Conservation (phyloP, 2,113 vertebrate species). For the Myrmecophaga tridactyla region DNA sequence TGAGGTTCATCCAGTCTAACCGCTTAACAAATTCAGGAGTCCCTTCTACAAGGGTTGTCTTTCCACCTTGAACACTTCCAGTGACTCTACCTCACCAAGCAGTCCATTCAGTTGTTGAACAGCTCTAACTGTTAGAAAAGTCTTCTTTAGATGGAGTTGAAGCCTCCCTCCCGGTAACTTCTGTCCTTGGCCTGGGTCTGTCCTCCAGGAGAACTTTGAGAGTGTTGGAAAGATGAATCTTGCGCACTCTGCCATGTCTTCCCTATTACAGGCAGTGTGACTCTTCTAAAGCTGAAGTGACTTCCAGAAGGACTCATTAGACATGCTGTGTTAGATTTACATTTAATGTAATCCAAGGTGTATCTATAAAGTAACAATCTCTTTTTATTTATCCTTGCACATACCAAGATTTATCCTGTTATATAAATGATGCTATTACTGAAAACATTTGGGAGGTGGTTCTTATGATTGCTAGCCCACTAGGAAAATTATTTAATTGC, state of each 20-base stretch:
- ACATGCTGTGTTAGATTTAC: constrained; percentile 39
- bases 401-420: not conserved
- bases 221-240: constrained; percentile 43
- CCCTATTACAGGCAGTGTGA: constrained; percentile 61
- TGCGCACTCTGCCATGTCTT: constrained; percentile 51
- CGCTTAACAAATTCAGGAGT: constrained; percentile 67
- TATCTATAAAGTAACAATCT: constrained; percentile 68
- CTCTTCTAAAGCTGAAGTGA: constrained; percentile 47
- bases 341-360: constrained; percentile 59
- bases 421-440: not conserved
- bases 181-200: constrained; percentile 28
- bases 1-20: constrained; percentile 73
- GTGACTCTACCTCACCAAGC: constrained; percentile 74
- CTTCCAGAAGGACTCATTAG: constrained; percentile 63
- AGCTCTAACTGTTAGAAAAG: constrained; percentile 64
- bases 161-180: constrained; percentile 61
- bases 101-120: constrained; percentile 67
- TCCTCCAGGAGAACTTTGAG: constrained; percentile 35
- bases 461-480: not conserved
- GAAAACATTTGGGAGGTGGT: constrained; percentile 9
- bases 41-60: constrained; percentile 67
- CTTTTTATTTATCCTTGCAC: constrained; percentile 17
- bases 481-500: not conserved
- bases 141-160: constrained; percentile 67
- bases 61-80: constrained; percentile 68